Evolutionary conservation across 2,113 vertebrate genomes (phyloP).

Genomic region (Psittacula cyanocephala): DNA sequence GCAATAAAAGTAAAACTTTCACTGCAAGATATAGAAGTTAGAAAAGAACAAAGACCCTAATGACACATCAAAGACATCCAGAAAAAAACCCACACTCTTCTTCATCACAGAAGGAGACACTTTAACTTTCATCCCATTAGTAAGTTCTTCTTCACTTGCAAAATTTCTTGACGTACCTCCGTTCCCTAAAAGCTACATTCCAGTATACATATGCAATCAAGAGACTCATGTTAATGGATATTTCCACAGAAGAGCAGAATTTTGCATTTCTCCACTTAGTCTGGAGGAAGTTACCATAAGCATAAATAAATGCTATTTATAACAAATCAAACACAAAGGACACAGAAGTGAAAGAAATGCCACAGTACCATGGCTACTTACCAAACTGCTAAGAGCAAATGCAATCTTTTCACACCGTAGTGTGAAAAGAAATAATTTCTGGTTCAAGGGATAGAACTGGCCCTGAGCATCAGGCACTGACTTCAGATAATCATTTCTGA

Average conservation of each 20-base stretch:
- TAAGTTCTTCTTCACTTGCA: not conserved
- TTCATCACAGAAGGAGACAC: not conserved
- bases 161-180: not conserved
- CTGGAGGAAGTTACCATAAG: not conserved
- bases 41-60: not conserved
- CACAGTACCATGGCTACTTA: not conserved
- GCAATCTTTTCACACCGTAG: not conserved
- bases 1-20: not conserved
- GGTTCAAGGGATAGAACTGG: not conserved
- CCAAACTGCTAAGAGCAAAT: not conserved
- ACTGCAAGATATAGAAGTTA: not conserved
- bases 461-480: not conserved
- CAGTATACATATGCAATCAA: rapidly evolving
- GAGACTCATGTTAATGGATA: not conserved
- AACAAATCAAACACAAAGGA: not conserved
- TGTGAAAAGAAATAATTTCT: not conserved
- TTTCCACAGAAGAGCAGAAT: not conserved
- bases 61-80: not conserved
- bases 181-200: not conserved
- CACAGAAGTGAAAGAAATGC: not conserved
- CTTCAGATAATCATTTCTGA: not conserved
- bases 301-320: not conserved
- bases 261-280: not conserved
- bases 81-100: not conserved
- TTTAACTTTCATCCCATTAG: not conserved